These are phyloP conservation scores for Sinocyclocheilus grahami DNA, from an alignment of 2,113 vertebrate genomes.

Conservation along the genomic window DNA sequence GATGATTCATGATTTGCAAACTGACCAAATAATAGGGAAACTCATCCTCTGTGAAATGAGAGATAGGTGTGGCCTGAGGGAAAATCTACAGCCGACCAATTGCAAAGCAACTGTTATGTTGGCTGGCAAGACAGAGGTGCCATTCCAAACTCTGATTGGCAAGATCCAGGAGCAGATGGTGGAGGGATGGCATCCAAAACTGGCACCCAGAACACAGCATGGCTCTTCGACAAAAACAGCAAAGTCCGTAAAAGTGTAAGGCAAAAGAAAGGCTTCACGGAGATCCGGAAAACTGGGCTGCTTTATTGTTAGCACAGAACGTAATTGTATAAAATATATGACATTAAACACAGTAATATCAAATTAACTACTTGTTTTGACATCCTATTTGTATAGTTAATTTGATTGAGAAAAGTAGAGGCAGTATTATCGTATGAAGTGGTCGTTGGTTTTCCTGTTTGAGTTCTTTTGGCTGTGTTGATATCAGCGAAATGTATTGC, in stretches of 20 bases:
- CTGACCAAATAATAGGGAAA: conserved; percentile 40
- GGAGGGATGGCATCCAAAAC: conserved; percentile 65
- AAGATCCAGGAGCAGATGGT: conserved; percentile 73
- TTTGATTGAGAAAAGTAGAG: conserved; percentile 15
- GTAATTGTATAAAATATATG: neutral
- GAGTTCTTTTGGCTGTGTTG: conserved; percentile 12
- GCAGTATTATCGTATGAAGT: conserved; percentile 2
- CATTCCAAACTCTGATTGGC: conserved; percentile 57
- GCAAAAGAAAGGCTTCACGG: conserved; percentile 32
- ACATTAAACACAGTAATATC: neutral
- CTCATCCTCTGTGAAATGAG: conserved; percentile 38
- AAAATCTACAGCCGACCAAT: conserved; percentile 52
- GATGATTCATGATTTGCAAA: conserved; percentile 28
- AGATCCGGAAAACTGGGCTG: neutral
- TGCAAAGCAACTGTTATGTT: conserved; percentile 54
- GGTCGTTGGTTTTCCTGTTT: conserved; percentile 24
- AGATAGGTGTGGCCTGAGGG: conserved; percentile 37
- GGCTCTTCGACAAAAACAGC: conserved; percentile 46
- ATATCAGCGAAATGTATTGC: conserved; percentile 39
- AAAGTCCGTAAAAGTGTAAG: conserved; percentile 44
- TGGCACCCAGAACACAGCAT: conserved; percentile 59
- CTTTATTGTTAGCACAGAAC: neutral
- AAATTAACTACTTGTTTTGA: conserved; percentile 2
- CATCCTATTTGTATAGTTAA: neutral
- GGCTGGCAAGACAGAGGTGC: conserved; percentile 55